Conservation (phyloP, 1,140 invertebrate species). For the Rhagoletis zephyria region DNA sequence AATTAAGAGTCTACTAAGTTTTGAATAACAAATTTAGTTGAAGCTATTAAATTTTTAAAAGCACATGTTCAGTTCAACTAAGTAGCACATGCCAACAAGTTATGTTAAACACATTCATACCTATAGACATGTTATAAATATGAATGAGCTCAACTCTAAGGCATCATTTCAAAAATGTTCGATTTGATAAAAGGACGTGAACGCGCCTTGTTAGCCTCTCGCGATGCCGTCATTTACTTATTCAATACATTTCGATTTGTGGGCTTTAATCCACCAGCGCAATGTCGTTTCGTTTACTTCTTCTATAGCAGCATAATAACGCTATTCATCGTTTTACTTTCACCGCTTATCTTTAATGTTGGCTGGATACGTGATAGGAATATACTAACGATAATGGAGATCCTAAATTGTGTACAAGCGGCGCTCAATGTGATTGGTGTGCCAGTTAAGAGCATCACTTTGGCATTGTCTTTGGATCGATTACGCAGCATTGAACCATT, state of each 20-base stretch:
- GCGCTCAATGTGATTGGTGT: not conserved
- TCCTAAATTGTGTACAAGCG: not conserved
- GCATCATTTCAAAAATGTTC: slow-evolving; percentile 7
- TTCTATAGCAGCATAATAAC: not conserved
- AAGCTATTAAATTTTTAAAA: not conserved
- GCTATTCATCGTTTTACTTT: not conserved
- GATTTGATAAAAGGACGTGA: slow-evolving; percentile 27
- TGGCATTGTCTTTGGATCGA: not conserved
- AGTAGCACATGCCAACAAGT: not conserved
- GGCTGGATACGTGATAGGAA: slow-evolving; percentile 8
- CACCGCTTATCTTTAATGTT: not conserved
- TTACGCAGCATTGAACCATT: not conserved
- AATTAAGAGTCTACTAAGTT: not conserved
- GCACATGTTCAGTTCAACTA: not conserved
- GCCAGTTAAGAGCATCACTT: slow-evolving; percentile 2
- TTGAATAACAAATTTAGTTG: not conserved
- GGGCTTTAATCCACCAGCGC: not conserved
- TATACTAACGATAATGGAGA: slow-evolving; percentile 15
- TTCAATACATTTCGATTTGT: not conserved
- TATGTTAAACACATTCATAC: too few species aligned
- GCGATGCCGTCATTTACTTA: slow-evolving; percentile 23
- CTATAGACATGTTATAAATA: not conserved
- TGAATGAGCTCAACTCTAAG: not conserved
- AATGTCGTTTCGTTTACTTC: not conserved
- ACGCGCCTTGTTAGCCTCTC: not conserved